A percentile compares a stretch with the other conserved stretches of the same genome.
phyloP scores from a whole-genome alignment of 2,113 vertebrate species.

The Festucalex cinctus region DNA sequence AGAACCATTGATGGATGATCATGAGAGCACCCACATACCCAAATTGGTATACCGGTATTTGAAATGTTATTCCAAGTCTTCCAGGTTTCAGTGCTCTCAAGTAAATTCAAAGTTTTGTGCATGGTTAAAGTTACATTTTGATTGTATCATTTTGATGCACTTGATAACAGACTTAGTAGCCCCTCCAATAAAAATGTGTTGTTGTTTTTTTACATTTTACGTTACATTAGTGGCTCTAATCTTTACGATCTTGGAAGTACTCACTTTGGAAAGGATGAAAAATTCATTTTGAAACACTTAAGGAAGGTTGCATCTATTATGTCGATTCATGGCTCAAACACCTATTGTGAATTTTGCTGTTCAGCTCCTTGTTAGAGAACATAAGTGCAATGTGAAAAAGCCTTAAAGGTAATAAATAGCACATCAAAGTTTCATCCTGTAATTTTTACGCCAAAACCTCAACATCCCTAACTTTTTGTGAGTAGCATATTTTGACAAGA shows the following conservation, averaged over 20 bases:
- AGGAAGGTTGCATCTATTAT: no score
- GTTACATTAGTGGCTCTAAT: not conserved
- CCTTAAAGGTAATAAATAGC: no score
- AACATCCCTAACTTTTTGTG: no score
- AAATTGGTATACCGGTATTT: slow-evolving; percentile 13
- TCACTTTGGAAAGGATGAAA: not conserved
- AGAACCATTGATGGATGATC: no score
- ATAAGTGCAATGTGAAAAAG: no score
- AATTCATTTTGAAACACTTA: not conserved
- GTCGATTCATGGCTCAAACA: not conserved
- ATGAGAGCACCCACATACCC: no score
- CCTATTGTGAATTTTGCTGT: not conserved
- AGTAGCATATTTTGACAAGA: no score
- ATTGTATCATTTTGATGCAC: not conserved
- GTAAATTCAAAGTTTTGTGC: slow-evolving; percentile 9
- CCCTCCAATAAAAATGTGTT: no score
- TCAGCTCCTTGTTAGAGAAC: not conserved
- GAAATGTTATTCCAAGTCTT: slow-evolving; percentile 22
- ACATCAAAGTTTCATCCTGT: no score
- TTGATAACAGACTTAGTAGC: no score
- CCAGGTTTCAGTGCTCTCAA: slow-evolving; percentile 30
- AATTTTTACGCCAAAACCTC: no score
- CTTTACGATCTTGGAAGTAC: not conserved
- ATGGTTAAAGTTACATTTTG: not conserved
- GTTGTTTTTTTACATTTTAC: no score